These are phyloP conservation scores for Notothenia rossii DNA, from an alignment of 2,113 vertebrate genomes.

Conservation along the genomic window DNA sequence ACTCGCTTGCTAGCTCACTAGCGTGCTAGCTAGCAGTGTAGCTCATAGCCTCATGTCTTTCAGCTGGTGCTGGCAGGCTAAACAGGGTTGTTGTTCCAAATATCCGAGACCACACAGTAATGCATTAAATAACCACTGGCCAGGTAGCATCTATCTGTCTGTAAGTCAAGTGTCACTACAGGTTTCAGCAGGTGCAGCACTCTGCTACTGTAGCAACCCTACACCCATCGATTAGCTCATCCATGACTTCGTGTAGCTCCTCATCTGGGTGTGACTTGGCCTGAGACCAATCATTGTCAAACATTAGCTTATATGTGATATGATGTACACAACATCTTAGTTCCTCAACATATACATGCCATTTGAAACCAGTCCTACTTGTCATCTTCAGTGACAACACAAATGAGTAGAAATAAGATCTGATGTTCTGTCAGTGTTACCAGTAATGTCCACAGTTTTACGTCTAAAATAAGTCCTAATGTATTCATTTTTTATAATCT, in stretches of 20 bases:
- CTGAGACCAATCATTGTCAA: slow-evolving; percentile 7
- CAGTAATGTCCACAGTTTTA: too few species aligned
- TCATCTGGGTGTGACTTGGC: slow-evolving; percentile 71
- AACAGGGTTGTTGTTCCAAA: slow-evolving; percentile 11
- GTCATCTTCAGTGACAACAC: too few species aligned
- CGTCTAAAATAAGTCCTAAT: not conserved
- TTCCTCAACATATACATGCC: not conserved
- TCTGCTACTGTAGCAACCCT: not conserved
- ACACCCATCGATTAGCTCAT: slow-evolving; percentile 29
- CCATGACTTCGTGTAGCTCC: slow-evolving; percentile 16
- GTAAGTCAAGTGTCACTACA: not conserved
- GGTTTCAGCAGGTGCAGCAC: slow-evolving; percentile 31
- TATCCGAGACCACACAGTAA: not conserved
- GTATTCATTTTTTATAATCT: not conserved
- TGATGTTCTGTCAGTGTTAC: not conserved
- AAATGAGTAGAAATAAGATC: not conserved
- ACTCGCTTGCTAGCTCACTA: slow-evolving; percentile 60
- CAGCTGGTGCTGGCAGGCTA: slow-evolving; percentile 28
- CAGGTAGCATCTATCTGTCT: not conserved
- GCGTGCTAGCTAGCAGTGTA: slow-evolving; percentile 68
- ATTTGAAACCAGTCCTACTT: not conserved
- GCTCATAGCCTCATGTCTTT: slow-evolving; percentile 47
- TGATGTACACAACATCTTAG: not conserved
- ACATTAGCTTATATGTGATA: too few species aligned
- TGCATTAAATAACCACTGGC: not conserved